These are phyloP conservation scores for Paracentrotus lividus DNA, from an alignment of 53 echinoderm and acorn worm species.

Conservation along the genomic window DNA sequence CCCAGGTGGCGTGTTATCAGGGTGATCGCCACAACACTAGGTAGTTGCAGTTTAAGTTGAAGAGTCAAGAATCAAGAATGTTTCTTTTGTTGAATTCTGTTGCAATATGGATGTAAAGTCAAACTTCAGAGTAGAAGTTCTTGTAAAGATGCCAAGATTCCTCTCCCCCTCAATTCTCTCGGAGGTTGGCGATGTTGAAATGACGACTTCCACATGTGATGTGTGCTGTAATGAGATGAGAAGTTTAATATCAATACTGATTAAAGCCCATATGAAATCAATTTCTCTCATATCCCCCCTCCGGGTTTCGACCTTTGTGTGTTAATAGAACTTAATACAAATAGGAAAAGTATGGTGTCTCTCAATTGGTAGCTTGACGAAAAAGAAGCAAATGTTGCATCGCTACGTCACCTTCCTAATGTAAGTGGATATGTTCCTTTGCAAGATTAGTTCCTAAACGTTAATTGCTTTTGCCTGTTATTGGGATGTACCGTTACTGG, in stretches of 20 bases:
- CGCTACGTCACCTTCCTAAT: background rate
- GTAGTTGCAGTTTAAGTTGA: background rate
- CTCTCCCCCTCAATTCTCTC: background rate
- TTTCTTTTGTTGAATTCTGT: background rate
- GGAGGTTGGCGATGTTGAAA: background rate
- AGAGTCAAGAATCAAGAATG: too few relatives aligned
- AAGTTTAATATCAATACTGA: slow-evolving; percentile 6
- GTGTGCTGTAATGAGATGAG: background rate
- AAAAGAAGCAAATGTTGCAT: background rate
- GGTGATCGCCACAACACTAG: background rate
- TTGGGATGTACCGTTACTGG: background rate
- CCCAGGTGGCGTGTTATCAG: background rate
- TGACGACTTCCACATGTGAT: background rate
- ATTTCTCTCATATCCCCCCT: background rate
- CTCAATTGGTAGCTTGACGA: background rate
- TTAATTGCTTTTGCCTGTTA: slow-evolving; percentile 22
- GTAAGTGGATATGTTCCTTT: slow-evolving; percentile 22
- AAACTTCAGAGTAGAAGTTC: background rate
- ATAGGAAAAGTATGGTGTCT: background rate
- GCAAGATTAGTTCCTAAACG: slow-evolving; percentile 5
- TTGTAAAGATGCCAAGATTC: background rate
- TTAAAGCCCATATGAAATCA: background rate
- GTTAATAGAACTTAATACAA: too few relatives aligned
- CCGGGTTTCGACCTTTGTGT: background rate
- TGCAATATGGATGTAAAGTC: background rate